Base-by-base conservation (phyloP, 2,888 invertebrate genomes). In the Lasioglossum leucozonium region DNA sequence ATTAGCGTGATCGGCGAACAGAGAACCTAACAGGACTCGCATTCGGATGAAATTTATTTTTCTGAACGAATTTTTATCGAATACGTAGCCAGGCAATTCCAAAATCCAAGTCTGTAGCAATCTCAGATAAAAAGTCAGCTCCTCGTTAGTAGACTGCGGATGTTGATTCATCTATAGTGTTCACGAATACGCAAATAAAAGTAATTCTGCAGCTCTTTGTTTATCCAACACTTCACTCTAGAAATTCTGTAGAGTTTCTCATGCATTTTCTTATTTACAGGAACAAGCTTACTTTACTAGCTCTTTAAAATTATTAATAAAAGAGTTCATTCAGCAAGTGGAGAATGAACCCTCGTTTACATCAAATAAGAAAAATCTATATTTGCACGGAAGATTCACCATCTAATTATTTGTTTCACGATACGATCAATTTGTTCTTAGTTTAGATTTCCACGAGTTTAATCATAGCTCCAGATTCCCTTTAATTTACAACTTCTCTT, bases 391-490 rank as follows among this genome's bases (percentile, higher is more conserved):
- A 58, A 26, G 26, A 26, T 58, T 58, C 58, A 13, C 58, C 1
- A 26, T 26, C 58, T 58, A 5, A 18, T 47, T 18, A 6, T 6
- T 51, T 22, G 47, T 51, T 51, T 51, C 18, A 22, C 22, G 18
- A 51, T 5, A 51, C 13, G 18, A 51, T 51, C 18, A 22, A 51
- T 51, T 26, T 58, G 13, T 58, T 26, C 58, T 26, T 26, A 26
- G 26, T 42, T 51, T n/a, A 40, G 34, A 78, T 42, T 67, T 58
- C 69, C 47, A 18, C 84, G 55, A 67, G 80, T 82, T 84, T 58
- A 1, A 58, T 58, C 26, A 26, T 26, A 26, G 58, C 16, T 58
- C 13, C 26, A 26, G 26, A 13, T 16, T 16, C 4, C 5, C 26
- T 8, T 58, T 26, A 26, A 26, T 22, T 26, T 26, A 26, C 58